Percentiles rank a stretch among this genome's conserved stretches.
Conservation (phyloP, 2,113 vertebrate species). For the Theristicus caerulescens region DNA sequence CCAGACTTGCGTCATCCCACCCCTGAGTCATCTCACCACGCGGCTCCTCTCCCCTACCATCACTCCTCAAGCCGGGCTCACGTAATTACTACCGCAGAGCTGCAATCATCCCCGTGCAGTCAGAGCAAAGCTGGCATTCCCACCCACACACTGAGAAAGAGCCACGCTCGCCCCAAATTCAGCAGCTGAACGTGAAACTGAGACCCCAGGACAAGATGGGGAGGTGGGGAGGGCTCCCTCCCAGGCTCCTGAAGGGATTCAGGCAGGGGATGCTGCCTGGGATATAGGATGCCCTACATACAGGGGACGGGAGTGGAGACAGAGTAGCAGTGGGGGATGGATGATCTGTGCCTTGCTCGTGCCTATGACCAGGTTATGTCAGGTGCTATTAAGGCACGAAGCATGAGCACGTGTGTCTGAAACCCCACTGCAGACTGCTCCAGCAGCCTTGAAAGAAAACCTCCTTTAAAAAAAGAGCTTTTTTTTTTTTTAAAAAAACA, state of each 20-base stretch:
- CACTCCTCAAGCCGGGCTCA: background rate
- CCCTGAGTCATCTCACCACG: background rate
- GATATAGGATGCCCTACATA: conserved; percentile 6
- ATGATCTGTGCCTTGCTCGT: background rate
- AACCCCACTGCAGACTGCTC: background rate
- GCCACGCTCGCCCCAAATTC: background rate
- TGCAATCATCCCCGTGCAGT: background rate
- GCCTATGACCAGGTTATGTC: conserved; percentile 53
- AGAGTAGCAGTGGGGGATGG: background rate
- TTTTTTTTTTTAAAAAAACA: background rate
- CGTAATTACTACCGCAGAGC: background rate
- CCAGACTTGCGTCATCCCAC: background rate
- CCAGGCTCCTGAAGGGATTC: background rate
- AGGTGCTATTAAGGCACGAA: conserved; percentile 21
- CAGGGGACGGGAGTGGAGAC: background rate
- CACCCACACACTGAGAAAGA: background rate
- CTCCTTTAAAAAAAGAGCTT: background rate
- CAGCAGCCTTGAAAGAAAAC: background rate
- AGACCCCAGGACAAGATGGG: background rate
- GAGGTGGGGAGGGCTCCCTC: background rate
- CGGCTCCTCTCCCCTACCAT: background rate
- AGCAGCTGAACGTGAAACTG: background rate
- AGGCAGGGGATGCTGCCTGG: background rate
- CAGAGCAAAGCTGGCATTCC: background rate
- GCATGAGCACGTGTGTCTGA: background rate